Percentiles rank a stretch among this genome's conserved stretches.
These are phyloP conservation scores for Mimachlamys varia DNA, from an alignment of 2,888 invertebrate genomes.

Conservation along the genomic window DNA sequence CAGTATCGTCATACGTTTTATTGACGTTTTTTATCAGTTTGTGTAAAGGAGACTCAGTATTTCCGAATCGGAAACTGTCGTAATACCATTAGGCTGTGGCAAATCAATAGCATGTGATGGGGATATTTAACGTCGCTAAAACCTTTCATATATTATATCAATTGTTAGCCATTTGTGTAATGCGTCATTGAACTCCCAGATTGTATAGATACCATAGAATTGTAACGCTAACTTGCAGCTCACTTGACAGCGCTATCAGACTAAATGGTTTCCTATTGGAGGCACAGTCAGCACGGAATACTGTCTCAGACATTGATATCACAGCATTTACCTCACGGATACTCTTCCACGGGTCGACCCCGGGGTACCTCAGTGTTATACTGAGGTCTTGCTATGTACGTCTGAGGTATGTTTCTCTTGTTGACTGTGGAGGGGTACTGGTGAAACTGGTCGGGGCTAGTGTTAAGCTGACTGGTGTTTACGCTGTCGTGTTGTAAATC, in stretches of 20 bases:
- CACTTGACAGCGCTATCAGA: not conserved
- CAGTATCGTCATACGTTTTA: not conserved
- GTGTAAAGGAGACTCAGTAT: not conserved
- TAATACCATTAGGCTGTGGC: not conserved
- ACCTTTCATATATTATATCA: constrained; percentile 10
- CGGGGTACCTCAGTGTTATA: no score
- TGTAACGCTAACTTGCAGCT: not conserved
- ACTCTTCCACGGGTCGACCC: no score
- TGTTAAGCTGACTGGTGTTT: not conserved
- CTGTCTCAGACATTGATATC: no score
- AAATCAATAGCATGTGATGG: not conserved
- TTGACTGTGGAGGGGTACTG: no score
- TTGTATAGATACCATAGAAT: constrained; percentile 22
- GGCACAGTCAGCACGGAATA: not conserved
- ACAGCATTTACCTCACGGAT: no score
- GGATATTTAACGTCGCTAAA: not conserved
- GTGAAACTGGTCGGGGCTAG: no score
- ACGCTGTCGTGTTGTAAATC: not conserved
- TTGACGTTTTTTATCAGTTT: not conserved
- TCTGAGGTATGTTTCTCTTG: no score
- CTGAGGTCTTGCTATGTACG: no score
- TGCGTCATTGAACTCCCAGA: not conserved
- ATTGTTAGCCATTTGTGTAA: not conserved
- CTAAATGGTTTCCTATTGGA: not conserved
- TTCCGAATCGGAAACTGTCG: constrained; percentile 36